phyloP scores from a whole-genome alignment of 2,113 vertebrate genomes.

The Phyllostomus hastatus region DNA sequence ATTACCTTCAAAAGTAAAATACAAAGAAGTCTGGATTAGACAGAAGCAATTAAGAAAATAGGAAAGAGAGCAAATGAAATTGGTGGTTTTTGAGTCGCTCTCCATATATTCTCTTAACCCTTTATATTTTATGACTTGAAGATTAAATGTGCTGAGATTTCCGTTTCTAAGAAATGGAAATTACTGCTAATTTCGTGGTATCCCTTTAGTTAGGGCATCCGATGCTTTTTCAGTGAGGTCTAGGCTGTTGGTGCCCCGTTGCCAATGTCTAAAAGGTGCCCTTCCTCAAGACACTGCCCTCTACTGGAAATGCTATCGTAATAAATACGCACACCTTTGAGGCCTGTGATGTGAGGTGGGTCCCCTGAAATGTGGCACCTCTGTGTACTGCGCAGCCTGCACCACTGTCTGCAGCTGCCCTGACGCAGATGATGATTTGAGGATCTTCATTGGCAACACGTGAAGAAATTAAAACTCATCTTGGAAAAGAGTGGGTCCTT shows the following conservation, averaged over 20 bases:
- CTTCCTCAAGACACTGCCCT: neutral
- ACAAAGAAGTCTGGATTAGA: slow-evolving; percentile 4
- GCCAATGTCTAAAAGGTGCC: neutral
- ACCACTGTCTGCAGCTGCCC: neutral
- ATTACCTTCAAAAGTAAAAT: slow-evolving; percentile 55
- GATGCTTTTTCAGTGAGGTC: neutral
- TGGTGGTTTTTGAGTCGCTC: neutral
- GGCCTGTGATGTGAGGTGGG: neutral
- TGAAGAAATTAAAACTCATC: neutral
- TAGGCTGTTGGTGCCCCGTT: neutral
- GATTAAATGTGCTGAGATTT: neutral
- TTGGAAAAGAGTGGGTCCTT: neutral
- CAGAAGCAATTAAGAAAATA: slow-evolving; percentile 52
- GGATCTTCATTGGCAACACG: neutral
- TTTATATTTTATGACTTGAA: slow-evolving; percentile 1
- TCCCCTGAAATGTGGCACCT: neutral
- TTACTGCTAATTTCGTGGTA: neutral
- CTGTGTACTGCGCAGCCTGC: neutral
- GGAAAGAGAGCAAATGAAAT: slow-evolving; percentile 9
- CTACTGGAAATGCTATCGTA: neutral
- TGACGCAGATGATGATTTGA: too few relatives aligned
- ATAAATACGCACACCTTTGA: neutral
- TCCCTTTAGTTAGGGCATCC: neutral
- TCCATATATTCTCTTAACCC: neutral
- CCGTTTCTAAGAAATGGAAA: neutral